These are phyloP conservation scores for Amitus sp. DNA, from an alignment of 2,888 invertebrate species.

Conservation along the genomic window DNA sequence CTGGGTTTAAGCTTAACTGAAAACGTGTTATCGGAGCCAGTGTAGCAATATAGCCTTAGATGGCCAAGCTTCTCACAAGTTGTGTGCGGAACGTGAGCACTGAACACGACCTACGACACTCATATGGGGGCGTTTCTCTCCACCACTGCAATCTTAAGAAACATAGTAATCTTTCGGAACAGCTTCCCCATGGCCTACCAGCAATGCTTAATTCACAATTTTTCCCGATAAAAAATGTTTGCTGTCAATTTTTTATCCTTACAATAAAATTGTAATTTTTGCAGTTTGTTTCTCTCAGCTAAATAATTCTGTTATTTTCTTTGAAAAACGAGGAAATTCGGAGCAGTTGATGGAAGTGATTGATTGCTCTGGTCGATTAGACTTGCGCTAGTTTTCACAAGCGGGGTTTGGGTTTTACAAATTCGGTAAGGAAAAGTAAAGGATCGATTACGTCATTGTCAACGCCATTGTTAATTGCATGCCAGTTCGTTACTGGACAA, in stretches of 20 bases:
- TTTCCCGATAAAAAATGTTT: background rate
- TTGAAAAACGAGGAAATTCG: too few species aligned
- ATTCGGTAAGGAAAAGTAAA: too few species aligned
- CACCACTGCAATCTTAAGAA: slow-evolving; percentile 17
- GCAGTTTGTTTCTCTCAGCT: too few species aligned
- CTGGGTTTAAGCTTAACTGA: too few species aligned
- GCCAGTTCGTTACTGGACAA: slow-evolving; percentile 36
- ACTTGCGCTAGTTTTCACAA: too few species aligned
- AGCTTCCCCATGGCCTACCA: background rate
- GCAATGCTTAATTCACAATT: background rate
- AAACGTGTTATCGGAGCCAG: slow-evolving; percentile 41
- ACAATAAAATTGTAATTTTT: too few species aligned
- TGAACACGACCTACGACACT: slow-evolving; percentile 47
- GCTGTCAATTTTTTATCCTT: too few species aligned
- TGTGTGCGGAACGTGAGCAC: slow-evolving; percentile 51
- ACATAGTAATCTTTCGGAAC: slow-evolving; percentile 7
- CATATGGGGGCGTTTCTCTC: slow-evolving; percentile 9
- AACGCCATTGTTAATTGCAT: slow-evolving; percentile 34
- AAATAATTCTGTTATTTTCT: too few species aligned
- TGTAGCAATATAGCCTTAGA: slow-evolving; percentile 37
- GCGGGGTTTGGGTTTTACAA: too few species aligned
- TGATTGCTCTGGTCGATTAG: too few species aligned
- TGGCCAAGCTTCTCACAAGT: slow-evolving; percentile 43
- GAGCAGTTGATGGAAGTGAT: too few species aligned
- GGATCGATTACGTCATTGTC: too few species aligned